A percentile compares a stretch with the other conserved stretches of the same genome.
Conservation (phyloP, 2,888 invertebrate species). For the Aromia moschata region DNA sequence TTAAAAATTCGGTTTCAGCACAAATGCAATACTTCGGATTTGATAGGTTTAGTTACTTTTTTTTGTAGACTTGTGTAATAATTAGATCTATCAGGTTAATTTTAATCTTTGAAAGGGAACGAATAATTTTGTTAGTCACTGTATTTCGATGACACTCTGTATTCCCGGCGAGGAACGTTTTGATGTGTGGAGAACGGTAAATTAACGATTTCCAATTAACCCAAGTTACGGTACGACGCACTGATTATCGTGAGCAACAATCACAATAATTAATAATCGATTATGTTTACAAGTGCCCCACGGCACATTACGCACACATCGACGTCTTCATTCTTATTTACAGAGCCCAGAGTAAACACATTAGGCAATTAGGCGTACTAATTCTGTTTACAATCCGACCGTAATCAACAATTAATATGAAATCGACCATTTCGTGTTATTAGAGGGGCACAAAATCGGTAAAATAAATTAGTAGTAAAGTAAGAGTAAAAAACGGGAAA, state of each 20-base stretch:
- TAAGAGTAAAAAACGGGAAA: slow-evolving; percentile 3
- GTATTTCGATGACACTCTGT: too few relatives aligned
- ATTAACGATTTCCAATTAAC: too few relatives aligned
- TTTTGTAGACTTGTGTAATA: too few relatives aligned
- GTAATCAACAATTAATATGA: slow-evolving; percentile 3
- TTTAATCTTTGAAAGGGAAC: too few relatives aligned
- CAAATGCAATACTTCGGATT: too few relatives aligned
- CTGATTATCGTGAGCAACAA: slow-evolving; percentile 1
- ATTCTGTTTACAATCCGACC: slow-evolving; percentile 9
- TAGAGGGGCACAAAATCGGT: not conserved
- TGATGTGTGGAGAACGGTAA: too few relatives aligned
- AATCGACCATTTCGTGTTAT: not conserved
- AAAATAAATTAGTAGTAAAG: not conserved
- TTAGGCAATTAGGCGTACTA: slow-evolving; percentile 4
- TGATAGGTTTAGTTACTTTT: too few relatives aligned
- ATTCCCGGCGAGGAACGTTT: too few relatives aligned
- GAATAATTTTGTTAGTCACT: too few relatives aligned
- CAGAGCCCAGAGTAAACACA: not conserved
- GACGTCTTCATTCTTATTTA: slow-evolving; percentile 6
- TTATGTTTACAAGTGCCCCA: not conserved
- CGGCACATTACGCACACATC: not conserved
- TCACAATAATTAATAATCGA: slow-evolving; percentile 8
- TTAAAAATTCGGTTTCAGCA: too few relatives aligned
- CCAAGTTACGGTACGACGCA: not conserved
- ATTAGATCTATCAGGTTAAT: too few relatives aligned